Percentiles rank a stretch among this genome's conserved stretches.
phyloP scores from a whole-genome alignment of 1,140 invertebrate genomes.

The Conopomorpha cramerella region DNA sequence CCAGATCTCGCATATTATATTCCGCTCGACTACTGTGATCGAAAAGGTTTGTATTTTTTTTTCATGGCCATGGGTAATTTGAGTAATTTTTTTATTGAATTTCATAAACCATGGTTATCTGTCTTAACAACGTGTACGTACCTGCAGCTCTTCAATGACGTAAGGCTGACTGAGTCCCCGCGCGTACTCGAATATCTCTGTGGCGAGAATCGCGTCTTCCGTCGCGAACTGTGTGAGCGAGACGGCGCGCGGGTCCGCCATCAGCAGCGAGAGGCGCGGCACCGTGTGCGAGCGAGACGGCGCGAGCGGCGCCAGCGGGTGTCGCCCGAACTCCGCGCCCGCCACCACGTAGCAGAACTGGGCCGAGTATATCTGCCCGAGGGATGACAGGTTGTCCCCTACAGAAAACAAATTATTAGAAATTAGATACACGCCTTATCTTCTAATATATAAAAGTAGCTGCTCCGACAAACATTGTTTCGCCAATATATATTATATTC shows the following conservation, averaged over 20 bases:
- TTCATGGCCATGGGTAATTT: no score
- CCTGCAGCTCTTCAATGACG: constrained; percentile 73
- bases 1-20: no score
- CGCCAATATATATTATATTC: no score
- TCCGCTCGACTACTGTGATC: no score
- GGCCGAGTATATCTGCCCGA: constrained; percentile 82
- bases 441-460: no score
- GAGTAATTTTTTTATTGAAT: no score
- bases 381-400: constrained; percentile 69
- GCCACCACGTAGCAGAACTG: constrained; percentile 95
- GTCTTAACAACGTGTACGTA: no score
- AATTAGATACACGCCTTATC: no score
- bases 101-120: no score
- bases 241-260: constrained; percentile 68
- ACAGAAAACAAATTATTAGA: no score
- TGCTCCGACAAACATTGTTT: no score
- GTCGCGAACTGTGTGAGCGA: constrained; percentile 66
- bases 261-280: constrained; percentile 73
- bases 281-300: constrained; percentile 6
- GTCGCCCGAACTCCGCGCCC: constrained; percentile 72
- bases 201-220: constrained; percentile 88
- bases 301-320: constrained; percentile 34
- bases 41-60: no score
- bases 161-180: constrained; percentile 78
- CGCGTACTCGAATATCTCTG: constrained; percentile 94